Evolutionary conservation across 1,140 invertebrate genomes (phyloP).

Genomic region (Neuroterus valhalla): DNA sequence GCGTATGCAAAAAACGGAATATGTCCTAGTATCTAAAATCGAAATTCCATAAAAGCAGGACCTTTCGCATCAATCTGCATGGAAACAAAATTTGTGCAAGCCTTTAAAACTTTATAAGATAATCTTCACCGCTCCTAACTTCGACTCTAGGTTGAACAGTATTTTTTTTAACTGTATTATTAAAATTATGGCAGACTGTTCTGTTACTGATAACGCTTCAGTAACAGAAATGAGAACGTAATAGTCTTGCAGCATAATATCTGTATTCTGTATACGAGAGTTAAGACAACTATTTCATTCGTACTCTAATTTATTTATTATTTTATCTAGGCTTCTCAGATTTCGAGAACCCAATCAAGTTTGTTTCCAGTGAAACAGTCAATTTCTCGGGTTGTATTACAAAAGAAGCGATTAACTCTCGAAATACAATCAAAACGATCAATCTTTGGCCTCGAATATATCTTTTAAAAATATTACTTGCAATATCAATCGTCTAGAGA

Average conservation of each 20-base stretch:
- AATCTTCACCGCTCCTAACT: background rate
- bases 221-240: background rate
- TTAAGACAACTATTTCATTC: background rate
- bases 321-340: slow-evolving; percentile 4
- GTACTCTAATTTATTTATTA: background rate
- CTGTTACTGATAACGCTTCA: background rate
- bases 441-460: slow-evolving; percentile 21
- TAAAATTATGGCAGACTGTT: slow-evolving; percentile 16
- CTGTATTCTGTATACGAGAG: background rate
- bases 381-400: slow-evolving; percentile 12
- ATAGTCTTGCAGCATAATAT: background rate
- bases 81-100: slow-evolving; percentile 9
- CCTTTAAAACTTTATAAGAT: background rate
- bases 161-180: background rate
- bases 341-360: background rate
- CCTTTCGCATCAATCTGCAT: background rate
- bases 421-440: slow-evolving; percentile 10
- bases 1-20: background rate
- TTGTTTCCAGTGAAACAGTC: background rate
- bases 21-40: slow-evolving; percentile 13
- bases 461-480: slow-evolving; percentile 13
- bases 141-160: background rate
- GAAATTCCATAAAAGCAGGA: background rate
- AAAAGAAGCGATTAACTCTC: slow-evolving; percentile 6
- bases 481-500: background rate